Evolutionary conservation across 2,797 vertebrate species (phyloP).

Genomic region (Arremon aurantiirostris): DNA sequence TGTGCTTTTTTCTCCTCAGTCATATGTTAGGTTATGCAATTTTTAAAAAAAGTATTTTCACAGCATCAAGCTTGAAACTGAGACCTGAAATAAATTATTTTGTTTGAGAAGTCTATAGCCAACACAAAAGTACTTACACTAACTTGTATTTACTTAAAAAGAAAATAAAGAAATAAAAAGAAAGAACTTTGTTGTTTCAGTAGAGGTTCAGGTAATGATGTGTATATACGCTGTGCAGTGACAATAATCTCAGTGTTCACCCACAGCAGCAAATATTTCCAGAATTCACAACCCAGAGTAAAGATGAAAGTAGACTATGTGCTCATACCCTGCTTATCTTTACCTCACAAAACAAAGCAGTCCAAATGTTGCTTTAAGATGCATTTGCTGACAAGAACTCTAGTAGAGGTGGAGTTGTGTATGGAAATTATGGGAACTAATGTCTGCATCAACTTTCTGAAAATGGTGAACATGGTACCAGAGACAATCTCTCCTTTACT

Average conservation of each 20-base stretch:
- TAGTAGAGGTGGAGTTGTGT: background rate
- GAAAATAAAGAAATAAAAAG: background rate
- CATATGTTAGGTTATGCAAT: background rate
- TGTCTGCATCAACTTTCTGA: background rate
- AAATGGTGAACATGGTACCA: background rate
- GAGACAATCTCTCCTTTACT: background rate
- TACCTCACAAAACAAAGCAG: background rate
- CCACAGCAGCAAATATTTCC: background rate
- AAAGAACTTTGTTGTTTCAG: background rate
- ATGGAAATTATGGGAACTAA: background rate
- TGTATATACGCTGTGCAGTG: background rate
- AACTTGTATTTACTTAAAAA: background rate
- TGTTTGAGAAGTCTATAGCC: background rate
- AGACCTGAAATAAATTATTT: background rate
- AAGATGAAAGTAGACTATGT: background rate
- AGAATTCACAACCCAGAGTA: background rate
- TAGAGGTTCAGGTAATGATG: background rate
- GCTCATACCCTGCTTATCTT: background rate
- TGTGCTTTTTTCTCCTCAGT: background rate
- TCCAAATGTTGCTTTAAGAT: background rate
- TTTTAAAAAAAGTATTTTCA: background rate
- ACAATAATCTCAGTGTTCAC: background rate
- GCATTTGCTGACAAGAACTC: background rate
- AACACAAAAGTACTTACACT: background rate
- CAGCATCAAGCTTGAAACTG: background rate